Base-by-base conservation (phyloP, 2,113 vertebrate genomes). In the Copsychus sechellarum region DNA sequence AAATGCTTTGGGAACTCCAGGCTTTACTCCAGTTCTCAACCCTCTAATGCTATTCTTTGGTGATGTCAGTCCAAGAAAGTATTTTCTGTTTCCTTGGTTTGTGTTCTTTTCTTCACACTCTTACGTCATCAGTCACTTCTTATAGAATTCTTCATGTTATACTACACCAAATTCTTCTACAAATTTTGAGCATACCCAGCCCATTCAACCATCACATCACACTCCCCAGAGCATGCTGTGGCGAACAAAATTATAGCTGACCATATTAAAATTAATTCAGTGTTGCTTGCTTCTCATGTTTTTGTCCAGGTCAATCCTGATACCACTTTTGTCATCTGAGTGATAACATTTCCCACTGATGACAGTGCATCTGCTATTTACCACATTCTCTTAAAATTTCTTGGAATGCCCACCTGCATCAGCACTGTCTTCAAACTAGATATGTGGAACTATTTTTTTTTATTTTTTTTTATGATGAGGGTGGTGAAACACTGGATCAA, bases 181-280 rank as follows among this genome's bases (percentile, higher is more conserved):
- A 18, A 1, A 14, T 50, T 74, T 81, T 56, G 4, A 81, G 15
- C 16, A 56, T 14, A 65, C 47, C 8, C 40, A 72, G 14, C 5
- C 11, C 18, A 73, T 28, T 40, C 5, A 4, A 56, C 19, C 17
- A 57, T 22, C n/a, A 18, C 38, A 29, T 43, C 1, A 0, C 8
- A n/a, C 22, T 81, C 6, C 3, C 3, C 9, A 3, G 8, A 42
- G 11, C 17, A 58, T 36, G 9, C 28, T 87, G 31, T 0, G 1
- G 5, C 9, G 81, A 60, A 77, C 17, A 77, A 43, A 90, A 69
- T 12, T 45, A 16, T 21, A 40, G 8, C 36, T 81, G 33, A 69
- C 8, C 10, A 22, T 42, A 65, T 29, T 43, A 43, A 72, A 67
- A 51, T 22, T 42, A 2, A 22, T 40, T 73, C 12, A 36, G 12